Base-by-base conservation (phyloP, 1,140 invertebrate genomes). In the Eurosta solidaginis region DNA sequence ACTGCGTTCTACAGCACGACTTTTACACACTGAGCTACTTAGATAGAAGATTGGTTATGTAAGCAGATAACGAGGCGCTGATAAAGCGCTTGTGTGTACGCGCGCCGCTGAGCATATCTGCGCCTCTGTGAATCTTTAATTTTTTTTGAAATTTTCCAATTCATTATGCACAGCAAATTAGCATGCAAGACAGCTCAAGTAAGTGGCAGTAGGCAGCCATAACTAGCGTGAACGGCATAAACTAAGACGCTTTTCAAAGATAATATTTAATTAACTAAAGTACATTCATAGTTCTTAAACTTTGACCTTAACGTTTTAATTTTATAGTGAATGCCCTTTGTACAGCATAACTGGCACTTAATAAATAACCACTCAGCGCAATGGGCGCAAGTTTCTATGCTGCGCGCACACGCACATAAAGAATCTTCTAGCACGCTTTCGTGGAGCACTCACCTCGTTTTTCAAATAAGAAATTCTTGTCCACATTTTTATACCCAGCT, bases 271-370 rank as follows among this genome's bases (percentile, higher is more conserved):
- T 36, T 29, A 0, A 14, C 25, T 6, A 14, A 68, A 68, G 33
- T n/a, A 33, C 59, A 40, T n/a, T n/a, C 33, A 68, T 40, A 68
- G 59, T 68, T 68, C 33, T 17, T 68, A 40, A 5, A 29, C 59
- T 68, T 68, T 68, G 33, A 68, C 59, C 59, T 42, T 68, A 68
- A 20, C 33, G 33, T 20, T 63, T 68, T 68, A 68, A 68, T 68
- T 42, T 68, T 68, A 68, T 68, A 40, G 59, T 22, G n/a, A n/a
- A n/a, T n/a, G n/a, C n/a, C n/a, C n/a, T n/a, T 40, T 68, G 7
- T 7, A 68, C 4, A 9, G 33, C 33, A n/a, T 68, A 40, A 68
- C 29, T 36, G 33, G 17, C 33, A 68, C 33, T 68, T 68, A 68
- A 68, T 68, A 68, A 68, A 68, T 40, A 40, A 68, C 50, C 2